Base-by-base conservation (phyloP, 1,140 invertebrate genomes). In the Cepaea nemoralis region DNA sequence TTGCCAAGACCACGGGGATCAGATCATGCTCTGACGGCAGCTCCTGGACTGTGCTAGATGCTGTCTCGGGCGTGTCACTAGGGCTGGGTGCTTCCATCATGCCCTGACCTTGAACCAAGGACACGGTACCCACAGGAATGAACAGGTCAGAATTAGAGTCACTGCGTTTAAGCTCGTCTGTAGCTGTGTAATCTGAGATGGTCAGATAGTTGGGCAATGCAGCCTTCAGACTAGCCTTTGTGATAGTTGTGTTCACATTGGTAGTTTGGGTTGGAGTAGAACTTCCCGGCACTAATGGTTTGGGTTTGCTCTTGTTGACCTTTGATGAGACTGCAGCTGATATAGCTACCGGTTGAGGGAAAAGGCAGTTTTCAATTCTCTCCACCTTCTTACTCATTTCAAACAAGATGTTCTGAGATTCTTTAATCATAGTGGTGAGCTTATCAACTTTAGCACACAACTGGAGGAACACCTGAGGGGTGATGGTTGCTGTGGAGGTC, bases 101-200 rank as follows among this genome's bases (percentile, higher is more conserved):
- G 40, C 59, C 39, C 48, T 80, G 78, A 8, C 78, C 78, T 24
- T 71, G 78, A 10, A 73, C 45, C 74, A 83, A 39, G 55, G 79
- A 81, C 22, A 83, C 80, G 10, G 83, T 83, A 39, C 83, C 83
- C 0, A 83, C 83, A 22, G 83, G 83, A 27, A 83, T 83, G 69
- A 83, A 83, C 22, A 83, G 80, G 63, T 83, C 83, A 8, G 83
- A 83, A 75, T 80, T 81, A 55, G 83, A 83, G 59, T 83, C 83
- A 31, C 70, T 77, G 50, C 83, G 79, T 33, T 78, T 78, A 24
- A 83, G 80, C 39, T 83, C 80, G 45, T 83, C 80, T 19, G 80
- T 83, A 39, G 80, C 80, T 31, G 66, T 83, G 76, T 81, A 83
- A 24, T 83, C 83, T 1, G 83, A 81, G 83, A 83, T 83, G 67